phyloP scores from a whole-genome alignment of 2,113 vertebrate genomes.

The Vulpes ferrilata region DNA sequence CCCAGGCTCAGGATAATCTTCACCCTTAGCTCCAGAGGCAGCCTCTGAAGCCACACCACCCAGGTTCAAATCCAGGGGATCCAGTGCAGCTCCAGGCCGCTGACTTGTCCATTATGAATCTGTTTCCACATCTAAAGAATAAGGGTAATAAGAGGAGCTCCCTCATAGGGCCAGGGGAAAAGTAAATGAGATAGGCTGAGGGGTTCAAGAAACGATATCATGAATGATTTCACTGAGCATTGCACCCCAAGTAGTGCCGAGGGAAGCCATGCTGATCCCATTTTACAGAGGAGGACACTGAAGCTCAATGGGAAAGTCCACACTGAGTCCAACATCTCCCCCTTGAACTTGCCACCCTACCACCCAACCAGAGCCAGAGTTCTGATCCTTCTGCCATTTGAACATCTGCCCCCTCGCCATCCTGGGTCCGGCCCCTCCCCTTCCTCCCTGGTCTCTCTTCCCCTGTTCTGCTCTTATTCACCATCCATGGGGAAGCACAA shows the following conservation, averaged over 20 bases:
- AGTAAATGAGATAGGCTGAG: neutral
- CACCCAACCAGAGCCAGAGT: neutral
- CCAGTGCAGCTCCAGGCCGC: neutral
- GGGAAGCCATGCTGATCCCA: neutral
- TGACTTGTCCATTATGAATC: neutral
- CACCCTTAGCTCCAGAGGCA: neutral
- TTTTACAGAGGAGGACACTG: conserved; percentile 9
- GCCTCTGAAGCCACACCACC: neutral
- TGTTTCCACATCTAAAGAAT: neutral
- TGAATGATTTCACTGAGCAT: neutral
- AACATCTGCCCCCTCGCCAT: neutral
- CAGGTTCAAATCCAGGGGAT: accelerated
- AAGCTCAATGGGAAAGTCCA: neutral
- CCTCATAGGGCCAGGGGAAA: neutral
- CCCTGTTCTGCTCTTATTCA: too few species aligned
- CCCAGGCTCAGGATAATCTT: accelerated
- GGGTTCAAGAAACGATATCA: neutral
- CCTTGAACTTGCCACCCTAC: neutral
- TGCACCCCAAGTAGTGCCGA: neutral
- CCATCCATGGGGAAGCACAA: neutral
- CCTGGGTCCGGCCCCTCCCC: accelerated
- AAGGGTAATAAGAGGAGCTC: neutral
- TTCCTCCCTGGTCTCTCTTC: neutral
- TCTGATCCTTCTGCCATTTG: neutral
- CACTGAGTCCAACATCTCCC: neutral